Conservation (phyloP, 2,888 invertebrate genomes). For the Xestia sexstrigata region DNA sequence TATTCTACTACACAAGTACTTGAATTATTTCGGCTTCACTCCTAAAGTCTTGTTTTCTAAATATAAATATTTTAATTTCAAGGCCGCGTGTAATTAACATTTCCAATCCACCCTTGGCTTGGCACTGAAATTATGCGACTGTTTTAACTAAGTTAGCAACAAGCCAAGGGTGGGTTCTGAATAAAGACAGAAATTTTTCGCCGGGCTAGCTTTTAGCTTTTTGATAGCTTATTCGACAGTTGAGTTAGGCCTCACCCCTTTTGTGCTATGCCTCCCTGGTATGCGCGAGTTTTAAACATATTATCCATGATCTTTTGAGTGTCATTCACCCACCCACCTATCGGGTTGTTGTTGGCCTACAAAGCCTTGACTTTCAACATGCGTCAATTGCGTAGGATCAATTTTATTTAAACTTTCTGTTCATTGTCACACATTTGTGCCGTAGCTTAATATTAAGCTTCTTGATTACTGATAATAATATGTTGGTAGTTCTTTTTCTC, state of each 20-base stretch:
- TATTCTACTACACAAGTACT: slow-evolving; percentile 38
- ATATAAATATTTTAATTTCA: slow-evolving; percentile 33
- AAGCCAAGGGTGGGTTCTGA: slow-evolving; percentile 2
- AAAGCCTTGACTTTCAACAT: not conserved
- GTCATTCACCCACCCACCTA: not conserved
- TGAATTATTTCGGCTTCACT: slow-evolving; percentile 40
- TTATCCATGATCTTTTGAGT: not conserved
- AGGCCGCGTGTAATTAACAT: slow-evolving; percentile 46
- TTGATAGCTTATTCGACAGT: not conserved
- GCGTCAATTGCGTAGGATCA: slow-evolving; percentile 3
- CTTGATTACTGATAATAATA: not conserved
- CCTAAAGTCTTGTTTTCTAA: slow-evolving; percentile 32
- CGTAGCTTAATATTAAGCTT: not conserved
- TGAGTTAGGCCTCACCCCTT: not conserved
- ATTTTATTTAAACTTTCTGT: not conserved
- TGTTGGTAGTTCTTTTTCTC: not conserved
- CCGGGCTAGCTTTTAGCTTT: no score
- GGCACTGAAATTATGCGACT: not conserved
- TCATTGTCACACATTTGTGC: not conserved
- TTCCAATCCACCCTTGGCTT: slow-evolving; percentile 22
- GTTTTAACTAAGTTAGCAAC: not conserved
- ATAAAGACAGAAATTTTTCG: not conserved
- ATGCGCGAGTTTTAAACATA: not conserved
- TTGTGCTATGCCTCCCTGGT: not conserved
- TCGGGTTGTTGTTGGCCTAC: not conserved